These are phyloP conservation scores for Anguilla pacifica DNA, from an alignment of 2,797 vertebrate species.

Conservation along the genomic window DNA sequence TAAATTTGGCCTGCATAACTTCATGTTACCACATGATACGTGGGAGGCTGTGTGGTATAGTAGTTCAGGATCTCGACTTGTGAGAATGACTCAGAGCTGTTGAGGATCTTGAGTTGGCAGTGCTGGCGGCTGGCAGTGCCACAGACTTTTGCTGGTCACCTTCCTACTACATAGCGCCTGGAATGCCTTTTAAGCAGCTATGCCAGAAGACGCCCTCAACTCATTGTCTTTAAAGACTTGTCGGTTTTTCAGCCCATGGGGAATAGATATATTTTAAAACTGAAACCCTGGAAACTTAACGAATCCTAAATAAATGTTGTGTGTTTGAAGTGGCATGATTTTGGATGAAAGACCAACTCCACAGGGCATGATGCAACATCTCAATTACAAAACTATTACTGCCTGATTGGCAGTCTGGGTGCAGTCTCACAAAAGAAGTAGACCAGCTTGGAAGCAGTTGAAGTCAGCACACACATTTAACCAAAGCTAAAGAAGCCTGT, in stretches of 20 bases:
- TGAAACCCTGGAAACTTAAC: neutral
- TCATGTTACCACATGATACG: neutral
- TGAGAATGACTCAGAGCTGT: no score
- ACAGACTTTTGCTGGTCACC: neutral
- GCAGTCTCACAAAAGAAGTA: neutral
- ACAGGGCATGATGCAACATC: conserved; percentile 5
- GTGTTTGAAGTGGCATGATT: conserved; percentile 11
- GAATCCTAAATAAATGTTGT: neutral
- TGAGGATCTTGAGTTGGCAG: no score
- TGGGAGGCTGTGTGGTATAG: neutral
- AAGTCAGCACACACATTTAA: neutral
- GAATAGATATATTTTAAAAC: neutral
- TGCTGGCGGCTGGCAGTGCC: no score
- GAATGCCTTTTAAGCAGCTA: neutral
- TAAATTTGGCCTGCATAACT: no score
- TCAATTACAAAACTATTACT: neutral
- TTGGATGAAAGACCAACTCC: neutral
- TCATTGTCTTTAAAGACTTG: neutral
- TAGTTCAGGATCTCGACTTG: neutral
- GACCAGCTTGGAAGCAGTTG: neutral
- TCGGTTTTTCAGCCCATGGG: neutral
- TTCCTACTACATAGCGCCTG: neutral
- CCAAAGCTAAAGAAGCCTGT: neutral
- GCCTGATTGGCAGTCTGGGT: neutral
- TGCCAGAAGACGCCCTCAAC: neutral